These are phyloP conservation scores for Tinea pellionella DNA, from an alignment of 2,888 invertebrate genomes.

Conservation along the genomic window DNA sequence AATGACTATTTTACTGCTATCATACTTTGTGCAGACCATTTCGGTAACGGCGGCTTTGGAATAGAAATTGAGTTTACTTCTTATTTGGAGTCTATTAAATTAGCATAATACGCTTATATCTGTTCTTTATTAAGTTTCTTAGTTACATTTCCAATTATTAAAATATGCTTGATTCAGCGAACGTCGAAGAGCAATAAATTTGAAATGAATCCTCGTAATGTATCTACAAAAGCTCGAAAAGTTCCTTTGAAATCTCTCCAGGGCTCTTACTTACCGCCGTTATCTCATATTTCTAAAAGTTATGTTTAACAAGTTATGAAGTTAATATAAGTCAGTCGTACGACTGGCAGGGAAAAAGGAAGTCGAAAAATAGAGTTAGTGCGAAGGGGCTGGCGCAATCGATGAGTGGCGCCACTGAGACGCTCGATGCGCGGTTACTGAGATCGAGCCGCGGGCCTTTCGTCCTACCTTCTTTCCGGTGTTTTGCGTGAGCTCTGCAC, in stretches of 20 bases:
- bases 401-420: slow-evolving; percentile 40
- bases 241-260: slow-evolving; percentile 40
- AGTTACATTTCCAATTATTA: not conserved
- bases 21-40: slow-evolving; percentile 1
- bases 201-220: not conserved
- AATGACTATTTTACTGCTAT: slow-evolving; percentile 38
- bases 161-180: not conserved
- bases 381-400: slow-evolving; percentile 38
- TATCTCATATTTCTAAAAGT: slow-evolving; percentile 55
- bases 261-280: slow-evolving; percentile 33
- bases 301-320: slow-evolving; percentile 58
- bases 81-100: not conserved
- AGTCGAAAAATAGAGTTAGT: slow-evolving; percentile 50
- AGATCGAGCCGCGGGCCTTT: slow-evolving; percentile 19
- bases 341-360: slow-evolving; percentile 40
- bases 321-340: slow-evolving; percentile 55
- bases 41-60: not conserved
- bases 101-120: not conserved
- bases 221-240: slow-evolving; percentile 1
- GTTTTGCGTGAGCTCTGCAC: slow-evolving; percentile 26
- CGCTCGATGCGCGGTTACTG: slow-evolving; percentile 22
- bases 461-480: slow-evolving; percentile 22
- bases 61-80: not conserved
- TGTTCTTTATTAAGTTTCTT: not conserved
- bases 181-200: not conserved